Base-by-base conservation (phyloP, 2,113 vertebrate genomes). In the Neotoma lepida region DNA sequence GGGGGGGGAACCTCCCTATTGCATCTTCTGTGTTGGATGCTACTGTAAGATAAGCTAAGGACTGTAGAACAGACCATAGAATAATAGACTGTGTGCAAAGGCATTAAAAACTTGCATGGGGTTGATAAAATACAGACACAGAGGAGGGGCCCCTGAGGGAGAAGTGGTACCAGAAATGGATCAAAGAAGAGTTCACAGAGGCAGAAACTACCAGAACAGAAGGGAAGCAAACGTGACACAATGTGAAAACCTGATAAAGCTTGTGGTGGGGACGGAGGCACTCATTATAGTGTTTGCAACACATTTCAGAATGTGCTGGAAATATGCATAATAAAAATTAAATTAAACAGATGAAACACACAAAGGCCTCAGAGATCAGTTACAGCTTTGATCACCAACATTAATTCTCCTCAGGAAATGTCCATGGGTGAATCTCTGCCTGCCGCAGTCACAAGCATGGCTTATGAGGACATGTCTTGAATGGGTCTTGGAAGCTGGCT, bases 221-320 rank as follows among this genome's bases (percentile, higher is more conserved):
- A 90, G 33, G 73, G 91, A 87, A 74, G 58, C 73, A 58, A 64
- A 74, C 20, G 6, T 15, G 41, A 74, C 14, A 66, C 82, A 9
- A 41, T 41, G 76, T 90, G 26, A 74, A 85, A 86, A 82, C 64
- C 68, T 41, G 82, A 90, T 51, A 68, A 51, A 88, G 41, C 41
- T 61, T 20, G 46, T 14, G 18, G 30, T 82, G 9, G 22, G 88
- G 66, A 54, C 26, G 15, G 18, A 73, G 89, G 46, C 63, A 0
- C 24, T 64, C 77, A 71, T 70, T 68, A 71, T 0, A 64, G 56
- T 41, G 46, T 87, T 90, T 82, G 74, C 76, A 49, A n/a, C 70
- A n/a, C 66, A 76, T 73, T 95, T 76, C 76, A 88, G 95, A 63
- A 68, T 82, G 84, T 74, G 76, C 86, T 93, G 71, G 82, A 95